Evolutionary conservation across 2,113 vertebrate genomes (phyloP).

Genomic region (Tachysurus fulvidraco): DNA sequence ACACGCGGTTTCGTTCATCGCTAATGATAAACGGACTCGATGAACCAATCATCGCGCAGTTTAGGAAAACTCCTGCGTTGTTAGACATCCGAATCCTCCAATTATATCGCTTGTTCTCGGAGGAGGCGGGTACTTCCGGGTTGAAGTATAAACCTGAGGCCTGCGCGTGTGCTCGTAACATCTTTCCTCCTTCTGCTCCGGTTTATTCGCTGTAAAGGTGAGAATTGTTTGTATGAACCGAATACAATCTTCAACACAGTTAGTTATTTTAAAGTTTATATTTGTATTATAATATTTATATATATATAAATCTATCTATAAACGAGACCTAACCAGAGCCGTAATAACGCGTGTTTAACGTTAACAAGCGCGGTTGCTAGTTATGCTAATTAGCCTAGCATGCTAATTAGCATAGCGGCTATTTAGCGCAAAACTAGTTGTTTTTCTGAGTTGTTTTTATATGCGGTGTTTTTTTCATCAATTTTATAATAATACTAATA

Average conservation of each 20-base stretch:
- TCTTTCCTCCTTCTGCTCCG: slow-evolving; percentile 17
- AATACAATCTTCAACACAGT: no score
- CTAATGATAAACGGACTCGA: not conserved
- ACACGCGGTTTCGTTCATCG: slow-evolving; percentile 35
- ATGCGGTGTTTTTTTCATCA: not conserved
- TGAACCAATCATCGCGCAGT: not conserved
- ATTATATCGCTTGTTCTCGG: not conserved
- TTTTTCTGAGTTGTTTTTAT: no score
- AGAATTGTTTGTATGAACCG: not conserved
- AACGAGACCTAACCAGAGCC: no score
- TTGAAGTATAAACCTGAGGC: slow-evolving; percentile 65
- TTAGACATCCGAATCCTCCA: slow-evolving; percentile 51
- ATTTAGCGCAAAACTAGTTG: not conserved
- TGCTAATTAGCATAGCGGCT: not conserved
- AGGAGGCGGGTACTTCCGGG: slow-evolving; percentile 63
- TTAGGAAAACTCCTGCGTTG: not conserved
- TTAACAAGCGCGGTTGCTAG: not conserved
- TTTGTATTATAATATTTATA: no score
- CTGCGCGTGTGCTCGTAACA: slow-evolving; percentile 68
- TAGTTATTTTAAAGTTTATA: not conserved
- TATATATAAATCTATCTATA: no score
- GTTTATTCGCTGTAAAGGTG: slow-evolving; percentile 58
- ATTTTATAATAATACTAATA: no score
- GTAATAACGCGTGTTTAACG: not conserved
- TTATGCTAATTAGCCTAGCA: not conserved